phyloP scores from a whole-genome alignment of 2,113 vertebrate genomes.

The Cheilinus undulatus region DNA sequence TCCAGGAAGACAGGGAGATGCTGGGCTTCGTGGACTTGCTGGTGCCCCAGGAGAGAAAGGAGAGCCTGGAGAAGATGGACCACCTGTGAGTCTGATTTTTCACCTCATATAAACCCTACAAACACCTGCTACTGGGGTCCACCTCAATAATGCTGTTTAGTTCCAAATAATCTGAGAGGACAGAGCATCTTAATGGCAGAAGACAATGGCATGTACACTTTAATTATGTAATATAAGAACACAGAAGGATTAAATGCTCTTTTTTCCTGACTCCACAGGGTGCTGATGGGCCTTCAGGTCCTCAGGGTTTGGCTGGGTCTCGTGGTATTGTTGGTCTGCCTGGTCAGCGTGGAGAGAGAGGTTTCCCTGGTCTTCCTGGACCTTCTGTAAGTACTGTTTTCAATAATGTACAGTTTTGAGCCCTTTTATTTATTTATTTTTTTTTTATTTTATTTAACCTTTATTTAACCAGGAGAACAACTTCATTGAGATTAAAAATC shows the following conservation, averaged over 20 bases:
- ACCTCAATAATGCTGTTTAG: background rate
- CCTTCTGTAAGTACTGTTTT: slow-evolving; percentile 88
- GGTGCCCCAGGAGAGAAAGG: slow-evolving; percentile 93
- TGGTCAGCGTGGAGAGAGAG: slow-evolving; percentile 96
- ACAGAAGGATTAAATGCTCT: slow-evolving; percentile 5
- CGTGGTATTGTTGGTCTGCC: slow-evolving; percentile 97
- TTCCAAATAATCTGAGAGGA: background rate
- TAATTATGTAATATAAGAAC: too few relatives aligned
- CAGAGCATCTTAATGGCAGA: background rate
- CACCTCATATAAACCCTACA: too few relatives aligned
- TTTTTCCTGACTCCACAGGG: slow-evolving; percentile 82
- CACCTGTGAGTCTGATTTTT: slow-evolving; percentile 80
- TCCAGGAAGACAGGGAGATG: slow-evolving; percentile 89
- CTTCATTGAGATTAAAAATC: too few relatives aligned
- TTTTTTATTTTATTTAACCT: too few relatives aligned
- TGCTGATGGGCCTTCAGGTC: slow-evolving; percentile 90
- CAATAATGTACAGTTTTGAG: background rate
- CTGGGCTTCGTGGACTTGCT: slow-evolving; percentile 90
- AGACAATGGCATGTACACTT: too few relatives aligned
- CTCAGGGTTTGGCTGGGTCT: slow-evolving; percentile 90
- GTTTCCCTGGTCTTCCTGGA: slow-evolving; percentile 94
- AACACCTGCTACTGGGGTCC: too few relatives aligned
- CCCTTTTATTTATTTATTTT: too few relatives aligned
- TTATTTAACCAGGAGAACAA: too few relatives aligned
- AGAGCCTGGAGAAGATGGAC: slow-evolving; percentile 89